phyloP scores from a whole-genome alignment of 2,797 vertebrate species.

The Coregonus ussuriensis region DNA sequence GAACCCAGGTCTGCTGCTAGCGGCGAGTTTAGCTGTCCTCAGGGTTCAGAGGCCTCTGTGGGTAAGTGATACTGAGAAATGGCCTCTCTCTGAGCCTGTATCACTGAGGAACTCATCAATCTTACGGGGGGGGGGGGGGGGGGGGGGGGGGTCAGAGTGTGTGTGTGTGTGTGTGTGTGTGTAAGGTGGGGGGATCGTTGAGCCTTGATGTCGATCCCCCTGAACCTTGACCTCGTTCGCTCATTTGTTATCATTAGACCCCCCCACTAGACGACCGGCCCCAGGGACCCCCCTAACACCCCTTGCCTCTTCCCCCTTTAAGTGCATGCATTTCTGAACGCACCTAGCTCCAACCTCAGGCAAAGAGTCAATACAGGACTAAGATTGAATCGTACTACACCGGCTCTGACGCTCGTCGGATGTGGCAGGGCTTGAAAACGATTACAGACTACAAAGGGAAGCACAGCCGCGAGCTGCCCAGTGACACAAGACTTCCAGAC shows the following conservation, averaged over 20 bases:
- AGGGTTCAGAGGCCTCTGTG: constrained; percentile 57
- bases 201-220: constrained; percentile 77
- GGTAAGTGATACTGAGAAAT: constrained; percentile 78
- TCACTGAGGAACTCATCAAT: constrained; percentile 71
- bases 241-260: constrained; percentile 82
- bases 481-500: too few relatives aligned
- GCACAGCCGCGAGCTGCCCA: too few relatives aligned
- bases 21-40: constrained; percentile 20
- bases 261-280: constrained; percentile 60
- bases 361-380: too few relatives aligned
- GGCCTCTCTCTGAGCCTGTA: constrained; percentile 56
- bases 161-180: constrained; percentile 19
- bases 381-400: too few relatives aligned
- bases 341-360: too few relatives aligned
- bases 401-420: too few relatives aligned
- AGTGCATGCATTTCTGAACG: not conserved
- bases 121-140: constrained; percentile 62
- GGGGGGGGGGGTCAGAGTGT: not conserved
- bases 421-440: too few relatives aligned
- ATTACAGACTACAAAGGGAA: too few relatives aligned
- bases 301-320: constrained; percentile 29
- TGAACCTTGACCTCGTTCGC: constrained; percentile 63
- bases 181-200: constrained; percentile 53
- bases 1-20: not conserved
- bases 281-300: constrained; percentile 52